A percentile compares a stretch with the other conserved stretches of the same genome.
phyloP scores from a whole-genome alignment of 1,140 invertebrate genomes.

The Scaptomyza pallida region DNA sequence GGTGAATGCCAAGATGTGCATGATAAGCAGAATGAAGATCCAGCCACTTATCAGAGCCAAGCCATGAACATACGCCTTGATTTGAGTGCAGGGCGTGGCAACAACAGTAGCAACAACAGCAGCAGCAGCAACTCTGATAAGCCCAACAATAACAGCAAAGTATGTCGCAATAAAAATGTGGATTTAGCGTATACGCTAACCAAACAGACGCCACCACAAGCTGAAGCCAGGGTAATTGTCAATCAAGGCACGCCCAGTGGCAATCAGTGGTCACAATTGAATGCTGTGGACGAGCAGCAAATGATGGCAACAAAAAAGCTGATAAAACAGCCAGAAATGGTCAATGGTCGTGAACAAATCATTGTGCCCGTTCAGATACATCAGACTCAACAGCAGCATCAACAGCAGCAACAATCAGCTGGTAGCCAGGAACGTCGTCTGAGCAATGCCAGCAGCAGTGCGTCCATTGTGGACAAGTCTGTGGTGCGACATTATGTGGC shows the following conservation, averaged over 20 bases:
- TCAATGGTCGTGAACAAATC: conserved; percentile 55
- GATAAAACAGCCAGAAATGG: conserved; percentile 42
- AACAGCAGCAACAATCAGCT: neutral
- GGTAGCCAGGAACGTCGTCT: conserved; percentile 49
- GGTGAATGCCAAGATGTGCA: conserved; percentile 33
- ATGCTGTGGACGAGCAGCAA: neutral
- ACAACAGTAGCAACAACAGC: too few species aligned
- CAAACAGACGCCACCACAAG: conserved; percentile 49
- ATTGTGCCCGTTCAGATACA: conserved; percentile 77
- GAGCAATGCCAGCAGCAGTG: conserved; percentile 68
- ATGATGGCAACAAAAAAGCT: conserved; percentile 3
- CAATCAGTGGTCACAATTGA: conserved; percentile 39
- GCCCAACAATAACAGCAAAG: conserved; percentile 70
- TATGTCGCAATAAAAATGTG: conserved; percentile 84
- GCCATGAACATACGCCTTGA: conserved; percentile 76
- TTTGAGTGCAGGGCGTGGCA: conserved; percentile 32
- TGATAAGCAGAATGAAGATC: conserved; percentile 33
- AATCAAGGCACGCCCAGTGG: conserved; percentile 27
- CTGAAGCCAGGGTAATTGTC: conserved; percentile 12
- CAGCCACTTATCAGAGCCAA: conserved; percentile 57
- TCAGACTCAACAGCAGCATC: conserved; percentile 7
- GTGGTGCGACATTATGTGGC: conserved; percentile 82
- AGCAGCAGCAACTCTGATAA: conserved; percentile 45
- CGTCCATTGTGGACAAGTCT: conserved; percentile 69
- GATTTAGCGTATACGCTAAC: conserved; percentile 83